phyloP scores from a whole-genome alignment of 2,113 vertebrate species.

The Python bivittatus region DNA sequence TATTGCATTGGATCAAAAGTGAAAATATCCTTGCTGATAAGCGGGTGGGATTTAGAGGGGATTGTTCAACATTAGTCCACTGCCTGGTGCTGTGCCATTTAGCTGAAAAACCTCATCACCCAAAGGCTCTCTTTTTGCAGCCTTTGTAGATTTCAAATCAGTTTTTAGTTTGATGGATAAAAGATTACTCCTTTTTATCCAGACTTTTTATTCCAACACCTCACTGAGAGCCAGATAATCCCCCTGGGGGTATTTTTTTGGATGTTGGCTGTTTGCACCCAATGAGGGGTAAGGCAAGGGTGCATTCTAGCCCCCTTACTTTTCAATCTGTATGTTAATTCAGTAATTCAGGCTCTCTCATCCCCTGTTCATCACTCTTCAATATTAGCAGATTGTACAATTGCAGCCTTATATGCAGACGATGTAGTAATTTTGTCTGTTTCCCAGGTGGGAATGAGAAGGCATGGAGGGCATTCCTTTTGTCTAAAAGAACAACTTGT shows the following conservation, averaged over 20 bases:
- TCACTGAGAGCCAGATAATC: background rate
- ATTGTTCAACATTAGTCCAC: background rate
- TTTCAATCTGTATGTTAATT: background rate
- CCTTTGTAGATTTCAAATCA: background rate
- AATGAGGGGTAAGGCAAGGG: background rate
- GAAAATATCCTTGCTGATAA: background rate
- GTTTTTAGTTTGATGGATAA: background rate
- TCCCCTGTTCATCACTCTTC: background rate
- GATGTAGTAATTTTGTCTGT: background rate
- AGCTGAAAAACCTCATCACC: background rate
- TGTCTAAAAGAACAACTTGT: too few species aligned
- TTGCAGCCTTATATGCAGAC: background rate
- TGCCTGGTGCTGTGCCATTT: background rate
- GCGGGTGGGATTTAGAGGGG: background rate
- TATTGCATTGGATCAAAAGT: background rate
- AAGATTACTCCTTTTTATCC: background rate
- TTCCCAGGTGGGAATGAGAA: background rate
- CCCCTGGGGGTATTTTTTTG: background rate
- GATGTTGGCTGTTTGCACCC: background rate
- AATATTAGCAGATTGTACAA: background rate
- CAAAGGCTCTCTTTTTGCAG: background rate
- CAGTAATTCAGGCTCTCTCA: background rate
- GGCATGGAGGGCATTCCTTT: background rate
- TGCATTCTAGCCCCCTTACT: background rate
- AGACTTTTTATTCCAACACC: background rate